Percentiles rank a stretch among this genome's conserved stretches.
Conservation (phyloP, 2,888 invertebrate genomes). For the Nephrotoma guestfalica region DNA sequence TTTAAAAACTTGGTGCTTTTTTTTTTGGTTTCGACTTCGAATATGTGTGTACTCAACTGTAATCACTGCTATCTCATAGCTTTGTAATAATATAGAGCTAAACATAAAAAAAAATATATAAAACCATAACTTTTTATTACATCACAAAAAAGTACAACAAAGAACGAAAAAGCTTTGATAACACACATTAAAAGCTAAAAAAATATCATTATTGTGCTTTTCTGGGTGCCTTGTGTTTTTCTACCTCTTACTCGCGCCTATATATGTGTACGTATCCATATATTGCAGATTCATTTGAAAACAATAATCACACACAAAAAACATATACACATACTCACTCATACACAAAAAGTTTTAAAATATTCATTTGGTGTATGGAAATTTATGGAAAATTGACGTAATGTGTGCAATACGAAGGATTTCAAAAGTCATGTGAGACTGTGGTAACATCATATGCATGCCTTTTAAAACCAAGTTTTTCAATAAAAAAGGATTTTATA, state of each 20-base stretch:
- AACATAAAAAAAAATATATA: background rate
- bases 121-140: background rate
- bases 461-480: too few relatives aligned
- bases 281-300: too few relatives aligned
- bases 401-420: too few relatives aligned
- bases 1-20: background rate
- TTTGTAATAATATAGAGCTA: background rate
- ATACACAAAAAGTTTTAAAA: too few relatives aligned
- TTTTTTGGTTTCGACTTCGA: background rate
- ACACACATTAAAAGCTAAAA: background rate
- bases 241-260: background rate
- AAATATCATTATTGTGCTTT: background rate
- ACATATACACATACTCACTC: too few relatives aligned
- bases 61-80: background rate
- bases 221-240: background rate
- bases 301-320: too few relatives aligned
- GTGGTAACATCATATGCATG: too few relatives aligned
- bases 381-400: too few relatives aligned
- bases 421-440: too few relatives aligned
- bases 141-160: background rate
- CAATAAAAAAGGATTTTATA: too few relatives aligned
- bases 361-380: too few relatives aligned
- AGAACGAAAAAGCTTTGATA: background rate
- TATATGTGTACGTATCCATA: too few relatives aligned
- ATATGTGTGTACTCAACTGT: background rate